phyloP scores from a whole-genome alignment of 2,888 invertebrate species.

The Philereme vetulata region DNA sequence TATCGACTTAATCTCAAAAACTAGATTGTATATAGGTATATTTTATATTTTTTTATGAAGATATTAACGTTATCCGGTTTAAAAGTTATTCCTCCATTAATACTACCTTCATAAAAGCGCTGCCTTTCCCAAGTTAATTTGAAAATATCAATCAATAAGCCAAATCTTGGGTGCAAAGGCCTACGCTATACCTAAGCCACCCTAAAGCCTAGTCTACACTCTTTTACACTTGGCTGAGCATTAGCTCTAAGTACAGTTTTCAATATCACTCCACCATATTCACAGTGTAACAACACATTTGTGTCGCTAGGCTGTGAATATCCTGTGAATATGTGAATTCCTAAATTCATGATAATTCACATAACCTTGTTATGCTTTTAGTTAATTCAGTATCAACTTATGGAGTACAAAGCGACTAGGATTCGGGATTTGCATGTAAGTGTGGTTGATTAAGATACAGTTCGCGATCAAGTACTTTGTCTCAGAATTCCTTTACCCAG shows the following conservation, averaged over 20 bases:
- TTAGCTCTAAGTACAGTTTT: not conserved
- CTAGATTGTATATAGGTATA: too few species aligned
- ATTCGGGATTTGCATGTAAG: not conserved
- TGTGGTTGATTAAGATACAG: not conserved
- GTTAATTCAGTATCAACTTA: not conserved
- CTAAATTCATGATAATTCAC: not conserved
- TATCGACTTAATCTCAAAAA: too few species aligned
- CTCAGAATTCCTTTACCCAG: too few species aligned
- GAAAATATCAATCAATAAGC: too few species aligned
- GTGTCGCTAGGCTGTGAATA: too few species aligned
- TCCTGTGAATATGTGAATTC: too few species aligned
- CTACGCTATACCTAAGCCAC: not conserved
- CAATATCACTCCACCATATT: not conserved
- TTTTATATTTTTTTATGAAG: too few species aligned
- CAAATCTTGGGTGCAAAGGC: not conserved
- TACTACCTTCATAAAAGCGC: too few species aligned
- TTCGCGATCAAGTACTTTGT: not conserved
- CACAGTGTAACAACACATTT: not conserved
- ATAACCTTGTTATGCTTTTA: not conserved
- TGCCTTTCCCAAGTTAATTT: too few species aligned
- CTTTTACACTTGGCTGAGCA: slow-evolving; percentile 4
- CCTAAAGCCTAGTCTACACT: not conserved
- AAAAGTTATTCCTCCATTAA: too few species aligned
- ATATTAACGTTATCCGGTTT: too few species aligned
- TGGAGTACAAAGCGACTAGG: not conserved